Conservation (phyloP, 2,113 vertebrate genomes). For the Catharus minimus region DNA sequence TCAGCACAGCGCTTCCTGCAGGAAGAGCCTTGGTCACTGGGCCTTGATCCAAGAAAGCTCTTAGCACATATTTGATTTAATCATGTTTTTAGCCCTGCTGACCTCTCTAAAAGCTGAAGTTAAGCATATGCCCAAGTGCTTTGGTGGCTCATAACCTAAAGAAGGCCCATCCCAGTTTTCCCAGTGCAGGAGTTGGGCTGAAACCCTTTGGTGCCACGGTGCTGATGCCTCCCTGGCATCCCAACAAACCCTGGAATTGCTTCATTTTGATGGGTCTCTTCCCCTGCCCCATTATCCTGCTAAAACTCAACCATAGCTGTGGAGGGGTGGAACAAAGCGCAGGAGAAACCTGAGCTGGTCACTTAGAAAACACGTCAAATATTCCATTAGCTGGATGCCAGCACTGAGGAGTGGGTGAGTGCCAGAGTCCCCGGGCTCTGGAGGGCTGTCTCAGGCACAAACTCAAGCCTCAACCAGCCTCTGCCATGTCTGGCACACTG, state of each 20-base stretch:
- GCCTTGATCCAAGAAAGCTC: slow-evolving; percentile 39
- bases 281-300: background rate
- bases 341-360: background rate
- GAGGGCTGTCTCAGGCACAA: background rate
- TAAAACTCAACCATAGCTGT: background rate
- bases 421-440: background rate
- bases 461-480: background rate
- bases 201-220: background rate
- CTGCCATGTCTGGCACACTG: background rate
- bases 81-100: background rate
- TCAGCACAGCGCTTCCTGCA: background rate
- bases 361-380: background rate
- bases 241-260: background rate
- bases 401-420: background rate
- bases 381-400: background rate
- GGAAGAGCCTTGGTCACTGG: background rate
- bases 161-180: background rate
- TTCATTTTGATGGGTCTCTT: background rate
- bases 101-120: background rate
- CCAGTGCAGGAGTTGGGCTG: background rate
- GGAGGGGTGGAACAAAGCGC: background rate
- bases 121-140: background rate
- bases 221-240: background rate
- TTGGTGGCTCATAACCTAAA: background rate
- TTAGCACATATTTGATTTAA: slow-evolving; percentile 25